Evolutionary conservation across 2,113 vertebrate genomes (phyloP).

Genomic region (Brienomyrus brachyistius): DNA sequence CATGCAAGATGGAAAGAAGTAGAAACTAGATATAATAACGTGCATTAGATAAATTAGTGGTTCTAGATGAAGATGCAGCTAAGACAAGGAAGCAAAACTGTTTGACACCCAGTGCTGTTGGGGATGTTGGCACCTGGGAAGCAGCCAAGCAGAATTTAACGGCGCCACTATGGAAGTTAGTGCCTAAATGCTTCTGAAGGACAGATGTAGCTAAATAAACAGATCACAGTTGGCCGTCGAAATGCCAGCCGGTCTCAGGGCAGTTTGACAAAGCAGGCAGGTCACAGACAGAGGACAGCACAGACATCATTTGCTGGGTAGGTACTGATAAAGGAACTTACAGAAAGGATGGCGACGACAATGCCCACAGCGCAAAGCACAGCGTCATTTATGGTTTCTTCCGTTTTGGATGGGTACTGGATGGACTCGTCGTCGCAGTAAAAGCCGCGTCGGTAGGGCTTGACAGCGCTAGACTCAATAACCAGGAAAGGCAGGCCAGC

Average conservation of each 20-base stretch:
- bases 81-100: not conserved
- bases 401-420: slow-evolving; percentile 86
- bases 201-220: not conserved
- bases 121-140: not conserved
- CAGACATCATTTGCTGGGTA: not conserved
- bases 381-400: slow-evolving; percentile 91
- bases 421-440: slow-evolving; percentile 88
- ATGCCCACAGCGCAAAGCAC: slow-evolving; percentile 92
- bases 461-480: slow-evolving; percentile 94
- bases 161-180: not conserved
- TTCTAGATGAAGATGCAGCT: not conserved
- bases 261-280: not conserved
- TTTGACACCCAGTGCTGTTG: not conserved
- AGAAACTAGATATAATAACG: not conserved
- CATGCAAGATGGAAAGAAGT: not conserved
- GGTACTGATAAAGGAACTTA: slow-evolving; percentile 59
- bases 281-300: not conserved
- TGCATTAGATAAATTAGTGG: not conserved
- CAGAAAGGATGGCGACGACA: slow-evolving; percentile 87
- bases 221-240: not conserved
- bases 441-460: slow-evolving; percentile 79
- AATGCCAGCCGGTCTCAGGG: too few species aligned
- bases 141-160: not conserved
- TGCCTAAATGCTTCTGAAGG: not conserved
- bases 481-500: slow-evolving; percentile 96